These are phyloP conservation scores for Drosophila pachea DNA, from an alignment of 1,140 invertebrate species.

Conservation along the genomic window DNA sequence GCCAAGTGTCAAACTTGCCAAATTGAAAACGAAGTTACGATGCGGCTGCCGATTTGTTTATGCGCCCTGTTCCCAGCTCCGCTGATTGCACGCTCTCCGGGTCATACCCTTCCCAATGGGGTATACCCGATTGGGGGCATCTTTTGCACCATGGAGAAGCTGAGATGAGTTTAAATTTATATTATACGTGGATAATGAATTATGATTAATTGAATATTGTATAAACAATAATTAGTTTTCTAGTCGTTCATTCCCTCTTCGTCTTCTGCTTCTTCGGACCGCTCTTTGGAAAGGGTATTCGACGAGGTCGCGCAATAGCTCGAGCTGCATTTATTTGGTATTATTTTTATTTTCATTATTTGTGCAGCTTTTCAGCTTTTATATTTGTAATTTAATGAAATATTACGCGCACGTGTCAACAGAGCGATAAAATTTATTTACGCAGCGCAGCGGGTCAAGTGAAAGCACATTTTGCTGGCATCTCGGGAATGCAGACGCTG, in stretches of 20 bases:
- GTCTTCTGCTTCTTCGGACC: too few relatives aligned
- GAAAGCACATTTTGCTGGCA: constrained; percentile 68
- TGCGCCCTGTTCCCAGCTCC: constrained; percentile 37
- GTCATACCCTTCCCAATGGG: constrained; percentile 1
- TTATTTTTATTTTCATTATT: constrained; percentile 27
- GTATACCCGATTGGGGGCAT: not conserved
- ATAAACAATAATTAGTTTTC: too few relatives aligned
- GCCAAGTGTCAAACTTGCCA: constrained; percentile 70
- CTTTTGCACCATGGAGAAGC: too few relatives aligned
- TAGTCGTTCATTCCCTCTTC: too few relatives aligned
- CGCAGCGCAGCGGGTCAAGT: constrained; percentile 76
- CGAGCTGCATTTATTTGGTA: not conserved
- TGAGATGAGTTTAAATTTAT: too few relatives aligned
- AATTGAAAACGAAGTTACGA: constrained; percentile 75
- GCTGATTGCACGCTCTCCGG: constrained; percentile 7
- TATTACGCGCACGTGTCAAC: constrained; percentile 77
- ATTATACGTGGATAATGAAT: too few relatives aligned
- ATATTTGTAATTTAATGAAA: constrained; percentile 63
- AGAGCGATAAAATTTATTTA: constrained; percentile 74
- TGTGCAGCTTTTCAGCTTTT: constrained; percentile 26
- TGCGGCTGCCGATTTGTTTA: constrained; percentile 68
- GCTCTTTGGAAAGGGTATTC: too few relatives aligned
- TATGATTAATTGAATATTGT: not conserved
- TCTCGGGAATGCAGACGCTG: constrained; percentile 39
- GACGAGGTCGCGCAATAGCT: too few relatives aligned